phyloP scores from a whole-genome alignment of 2,888 invertebrate genomes.

The Dysmachus trigonus region DNA sequence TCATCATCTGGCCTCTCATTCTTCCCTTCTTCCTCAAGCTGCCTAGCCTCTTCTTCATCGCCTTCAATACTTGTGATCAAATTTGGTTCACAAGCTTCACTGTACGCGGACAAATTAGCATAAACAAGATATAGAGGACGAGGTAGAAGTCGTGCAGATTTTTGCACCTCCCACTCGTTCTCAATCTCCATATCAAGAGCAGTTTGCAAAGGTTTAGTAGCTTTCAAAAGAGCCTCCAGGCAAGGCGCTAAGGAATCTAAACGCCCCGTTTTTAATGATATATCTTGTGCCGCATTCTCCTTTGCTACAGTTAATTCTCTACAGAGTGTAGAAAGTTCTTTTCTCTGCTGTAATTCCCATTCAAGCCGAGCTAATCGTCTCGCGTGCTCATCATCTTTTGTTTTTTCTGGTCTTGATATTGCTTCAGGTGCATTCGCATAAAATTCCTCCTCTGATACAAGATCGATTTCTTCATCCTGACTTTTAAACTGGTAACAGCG shows the following conservation, averaged over 20 bases:
- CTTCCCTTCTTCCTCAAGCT: slow-evolving; percentile 68
- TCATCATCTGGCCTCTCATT: slow-evolving; percentile 66
- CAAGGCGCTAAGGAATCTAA: slow-evolving; percentile 85
- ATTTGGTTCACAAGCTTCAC: slow-evolving; percentile 74
- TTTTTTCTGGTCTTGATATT: slow-evolving; percentile 73
- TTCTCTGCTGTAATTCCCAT: slow-evolving; percentile 90
- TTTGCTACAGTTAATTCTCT: slow-evolving; percentile 80
- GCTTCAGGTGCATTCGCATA: slow-evolving; percentile 78
- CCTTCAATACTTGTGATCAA: slow-evolving; percentile 69
- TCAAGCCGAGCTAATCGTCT: slow-evolving; percentile 85
- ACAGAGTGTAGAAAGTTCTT: slow-evolving; percentile 80
- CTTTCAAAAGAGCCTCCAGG: slow-evolving; percentile 74
- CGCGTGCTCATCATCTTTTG: slow-evolving; percentile 78
- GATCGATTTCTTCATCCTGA: slow-evolving; percentile 91
- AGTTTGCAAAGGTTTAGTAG: slow-evolving; percentile 90
- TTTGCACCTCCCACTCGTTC: slow-evolving; percentile 79
- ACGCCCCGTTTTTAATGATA: slow-evolving; percentile 77
- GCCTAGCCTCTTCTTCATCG: slow-evolving; percentile 75
- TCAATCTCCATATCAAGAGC: slow-evolving; percentile 84
- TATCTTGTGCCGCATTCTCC: slow-evolving; percentile 78
- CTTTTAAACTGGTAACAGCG: slow-evolving; percentile 95
- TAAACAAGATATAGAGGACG: slow-evolving; percentile 86
- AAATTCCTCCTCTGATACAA: slow-evolving; percentile 86
- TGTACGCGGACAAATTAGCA: slow-evolving; percentile 83
- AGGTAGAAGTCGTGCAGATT: slow-evolving; percentile 79